A percentile compares a stretch with the other conserved stretches of the same genome.
phyloP scores from a whole-genome alignment of 2,797 vertebrate species.

The Perodicticus potto region DNA sequence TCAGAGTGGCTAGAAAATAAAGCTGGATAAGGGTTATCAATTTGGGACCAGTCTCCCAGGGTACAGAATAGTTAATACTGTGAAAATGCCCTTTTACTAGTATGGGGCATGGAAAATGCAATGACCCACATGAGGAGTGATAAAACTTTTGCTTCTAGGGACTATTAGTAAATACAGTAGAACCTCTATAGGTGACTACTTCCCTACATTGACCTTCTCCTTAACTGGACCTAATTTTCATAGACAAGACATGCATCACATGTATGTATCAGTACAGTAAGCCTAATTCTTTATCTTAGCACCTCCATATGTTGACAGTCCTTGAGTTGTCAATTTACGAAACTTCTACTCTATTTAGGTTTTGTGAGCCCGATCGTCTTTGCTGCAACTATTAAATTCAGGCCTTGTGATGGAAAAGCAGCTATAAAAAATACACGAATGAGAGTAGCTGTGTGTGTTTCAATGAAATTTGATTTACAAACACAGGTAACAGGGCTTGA shows the following conservation, averaged over 20 bases:
- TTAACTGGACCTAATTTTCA: too few relatives aligned
- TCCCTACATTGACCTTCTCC: too few relatives aligned
- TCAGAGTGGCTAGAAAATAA: background rate
- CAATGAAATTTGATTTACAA: slow-evolving; percentile 28
- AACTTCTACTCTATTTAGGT: too few relatives aligned
- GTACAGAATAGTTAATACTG: background rate
- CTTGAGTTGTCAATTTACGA: too few relatives aligned
- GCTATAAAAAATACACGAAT: background rate
- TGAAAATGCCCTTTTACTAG: background rate
- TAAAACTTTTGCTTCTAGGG: background rate
- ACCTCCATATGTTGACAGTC: too few relatives aligned
- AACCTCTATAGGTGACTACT: too few relatives aligned
- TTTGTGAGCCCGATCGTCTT: background rate
- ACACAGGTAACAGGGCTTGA: slow-evolving; percentile 7
- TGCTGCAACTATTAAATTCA: background rate
- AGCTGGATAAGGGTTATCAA: background rate
- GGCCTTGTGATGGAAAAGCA: background rate
- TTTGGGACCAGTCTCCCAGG: background rate
- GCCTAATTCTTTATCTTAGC: too few relatives aligned
- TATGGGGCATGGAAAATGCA: background rate
- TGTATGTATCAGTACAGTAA: too few relatives aligned
- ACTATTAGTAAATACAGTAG: background rate
- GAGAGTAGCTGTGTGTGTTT: background rate
- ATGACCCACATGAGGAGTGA: background rate
- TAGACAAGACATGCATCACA: too few relatives aligned